These are phyloP conservation scores for Fistularia tabacaria DNA, from an alignment of 2,797 vertebrate species.

Conservation along the genomic window DNA sequence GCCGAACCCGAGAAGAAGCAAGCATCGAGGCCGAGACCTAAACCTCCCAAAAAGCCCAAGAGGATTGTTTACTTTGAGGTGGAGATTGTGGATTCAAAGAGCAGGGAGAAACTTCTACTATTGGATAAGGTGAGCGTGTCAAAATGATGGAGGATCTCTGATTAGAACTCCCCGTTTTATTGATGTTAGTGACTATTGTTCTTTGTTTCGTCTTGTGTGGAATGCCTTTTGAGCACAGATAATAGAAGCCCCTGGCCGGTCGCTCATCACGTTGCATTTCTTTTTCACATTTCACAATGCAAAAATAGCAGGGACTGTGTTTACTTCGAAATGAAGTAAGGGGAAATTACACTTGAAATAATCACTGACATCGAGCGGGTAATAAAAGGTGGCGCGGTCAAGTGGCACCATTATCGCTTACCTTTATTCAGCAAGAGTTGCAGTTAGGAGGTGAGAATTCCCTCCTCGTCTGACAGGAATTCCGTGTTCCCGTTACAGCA, in stretches of 20 bases:
- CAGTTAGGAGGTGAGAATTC: conserved; percentile 60
- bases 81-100: conserved; percentile 88
- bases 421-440: conserved; percentile 36
- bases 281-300: conserved; percentile 7
- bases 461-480: conserved; percentile 44
- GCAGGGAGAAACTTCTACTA: conserved; percentile 88
- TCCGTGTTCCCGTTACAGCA: conserved; percentile 37
- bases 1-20: conserved; percentile 55
- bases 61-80: conserved; percentile 93
- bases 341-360: conserved; percentile 23
- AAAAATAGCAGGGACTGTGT: conserved; percentile 10
- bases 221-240: too few relatives aligned
- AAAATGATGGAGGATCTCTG: background rate
- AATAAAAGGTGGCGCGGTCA: conserved; percentile 2
- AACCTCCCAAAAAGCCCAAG: conserved; percentile 82
- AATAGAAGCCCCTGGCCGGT: too few relatives aligned
- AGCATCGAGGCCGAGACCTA: conserved; percentile 64
- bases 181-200: too few relatives aligned
- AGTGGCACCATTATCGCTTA: conserved; percentile 44
- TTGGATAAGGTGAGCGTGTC: conserved; percentile 84
- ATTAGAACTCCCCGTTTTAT: background rate
- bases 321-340: conserved; percentile 17
- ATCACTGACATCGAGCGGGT: conserved; percentile 2
- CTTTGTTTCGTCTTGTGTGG: too few relatives aligned
- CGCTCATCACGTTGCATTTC: too few relatives aligned